Conservation (phyloP, 1,140 invertebrate species). For the Apis laboriosa region DNA sequence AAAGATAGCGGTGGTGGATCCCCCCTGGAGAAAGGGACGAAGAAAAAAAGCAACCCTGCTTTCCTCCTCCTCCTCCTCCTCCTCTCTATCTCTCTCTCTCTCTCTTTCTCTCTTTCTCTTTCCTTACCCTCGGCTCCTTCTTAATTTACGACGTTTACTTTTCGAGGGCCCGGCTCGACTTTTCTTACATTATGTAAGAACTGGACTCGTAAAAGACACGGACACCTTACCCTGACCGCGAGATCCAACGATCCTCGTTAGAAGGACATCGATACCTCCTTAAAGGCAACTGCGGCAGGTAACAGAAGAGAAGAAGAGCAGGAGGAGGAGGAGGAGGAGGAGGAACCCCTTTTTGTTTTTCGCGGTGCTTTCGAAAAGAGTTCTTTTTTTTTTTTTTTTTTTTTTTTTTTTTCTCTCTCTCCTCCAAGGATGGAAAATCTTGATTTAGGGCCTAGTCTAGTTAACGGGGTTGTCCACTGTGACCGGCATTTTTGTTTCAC, state of each 20-base stretch:
- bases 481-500: neutral
- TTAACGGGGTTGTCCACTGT: neutral
- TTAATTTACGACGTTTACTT: conserved; percentile 44
- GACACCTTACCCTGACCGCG: conserved; percentile 28
- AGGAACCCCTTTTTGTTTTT: neutral
- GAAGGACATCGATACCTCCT: conserved; percentile 35
- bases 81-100: too few species aligned
- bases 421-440: neutral
- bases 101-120: too few species aligned
- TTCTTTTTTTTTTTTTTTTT: neutral
- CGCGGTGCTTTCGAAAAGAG: conserved; percentile 4
- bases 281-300: neutral
- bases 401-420: too few species aligned
- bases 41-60: neutral
- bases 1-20: neutral
- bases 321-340: too few species aligned
- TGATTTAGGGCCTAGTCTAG: neutral
- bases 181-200: conserved; percentile 20
- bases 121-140: neutral
- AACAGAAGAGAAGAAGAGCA: neutral
- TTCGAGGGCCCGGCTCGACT: neutral
- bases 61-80: neutral
- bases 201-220: conserved; percentile 37
- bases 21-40: conserved; percentile 11
- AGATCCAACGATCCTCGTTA: conserved; percentile 31